Evolutionary conservation across 23 tunicate genomes (phyloP), one percentile per base, ranked within the genome.

Genomic region (Pegea sp.): DNA sequence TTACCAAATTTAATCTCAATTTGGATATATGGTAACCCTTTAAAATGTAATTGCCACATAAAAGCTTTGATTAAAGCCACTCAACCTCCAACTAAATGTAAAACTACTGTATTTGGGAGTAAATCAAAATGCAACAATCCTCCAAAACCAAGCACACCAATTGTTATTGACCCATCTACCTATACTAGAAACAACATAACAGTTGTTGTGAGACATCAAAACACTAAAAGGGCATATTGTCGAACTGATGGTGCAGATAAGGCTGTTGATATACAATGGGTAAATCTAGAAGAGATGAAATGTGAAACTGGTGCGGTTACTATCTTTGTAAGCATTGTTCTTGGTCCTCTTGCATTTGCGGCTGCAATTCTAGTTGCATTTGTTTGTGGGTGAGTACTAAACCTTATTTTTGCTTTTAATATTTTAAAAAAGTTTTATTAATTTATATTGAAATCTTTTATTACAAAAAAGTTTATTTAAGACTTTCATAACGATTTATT

Each of bases 301-400:
- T 38, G 46, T 38, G 46, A 38, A 38, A 38, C 16, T 11, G 46
- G 16, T 38, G 16, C 11, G 16, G 46, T 38, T 11, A 38, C 46
- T 38, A 16, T 38, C 16, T 38, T 38, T 11, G 46, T 38, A 11
- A 38, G 46, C 46, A 38, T 38, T 8, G 46, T 38, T 38, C 46
- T 38, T 38, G 46, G 46, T 38, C 46, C 46, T 8, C 16, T 38
- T 8, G 46, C 46, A 38, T 38, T 38, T 38, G 46, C 46, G 16
- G 46, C 46, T 38, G 46, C 46, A 8, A 38, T 38, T 38, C 16
- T 38, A 38, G 46, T 38, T 38, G 46, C 46, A 8, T 38, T 38
- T 16, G 16, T 38, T 38, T 38, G 46, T 38, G 46, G 46, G 46
- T 38, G 11, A 38, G 46, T 38, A n/a, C n/a, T n/a, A n/a, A n/a